Conservation (phyloP, 2,888 invertebrate species). For the Yponomeuta evonymella region DNA sequence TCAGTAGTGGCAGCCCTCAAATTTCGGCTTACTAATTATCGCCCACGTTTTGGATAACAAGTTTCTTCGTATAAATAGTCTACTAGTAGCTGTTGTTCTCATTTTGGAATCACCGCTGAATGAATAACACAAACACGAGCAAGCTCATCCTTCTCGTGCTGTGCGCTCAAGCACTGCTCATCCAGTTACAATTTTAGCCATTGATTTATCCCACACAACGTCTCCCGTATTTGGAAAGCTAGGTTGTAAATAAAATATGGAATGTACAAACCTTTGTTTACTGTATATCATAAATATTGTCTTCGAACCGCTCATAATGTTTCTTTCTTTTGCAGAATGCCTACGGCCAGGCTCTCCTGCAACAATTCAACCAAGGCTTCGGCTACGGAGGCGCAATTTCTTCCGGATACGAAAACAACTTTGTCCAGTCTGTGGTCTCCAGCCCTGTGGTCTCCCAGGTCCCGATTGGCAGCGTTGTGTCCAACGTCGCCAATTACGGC, state of each 20-base stretch:
- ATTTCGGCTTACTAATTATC: background rate
- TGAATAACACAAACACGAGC: slow-evolving; percentile 2
- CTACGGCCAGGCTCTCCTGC: background rate
- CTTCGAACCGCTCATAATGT: background rate
- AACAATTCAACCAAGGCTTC: background rate
- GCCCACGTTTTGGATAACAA: background rate
- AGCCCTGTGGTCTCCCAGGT: background rate
- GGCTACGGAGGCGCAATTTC: background rate
- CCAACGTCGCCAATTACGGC: background rate
- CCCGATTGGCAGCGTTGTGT: background rate
- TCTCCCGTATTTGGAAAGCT: too few relatives aligned
- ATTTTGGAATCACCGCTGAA: slow-evolving; percentile 6
- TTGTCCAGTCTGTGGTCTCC: background rate
- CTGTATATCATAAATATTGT: too few relatives aligned
- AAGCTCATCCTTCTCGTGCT: background rate
- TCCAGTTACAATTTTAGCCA: background rate
- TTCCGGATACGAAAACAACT: background rate
- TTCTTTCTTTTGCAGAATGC: background rate
- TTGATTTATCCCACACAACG: background rate
- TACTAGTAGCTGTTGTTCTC: background rate
- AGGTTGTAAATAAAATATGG: too few relatives aligned
- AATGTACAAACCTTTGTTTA: too few relatives aligned
- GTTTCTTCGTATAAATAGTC: slow-evolving; percentile 1
- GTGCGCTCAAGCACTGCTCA: background rate
- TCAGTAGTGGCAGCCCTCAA: background rate